phyloP scores from a whole-genome alignment of 2,888 invertebrate genomes.

The Standfussiana lucernea region DNA sequence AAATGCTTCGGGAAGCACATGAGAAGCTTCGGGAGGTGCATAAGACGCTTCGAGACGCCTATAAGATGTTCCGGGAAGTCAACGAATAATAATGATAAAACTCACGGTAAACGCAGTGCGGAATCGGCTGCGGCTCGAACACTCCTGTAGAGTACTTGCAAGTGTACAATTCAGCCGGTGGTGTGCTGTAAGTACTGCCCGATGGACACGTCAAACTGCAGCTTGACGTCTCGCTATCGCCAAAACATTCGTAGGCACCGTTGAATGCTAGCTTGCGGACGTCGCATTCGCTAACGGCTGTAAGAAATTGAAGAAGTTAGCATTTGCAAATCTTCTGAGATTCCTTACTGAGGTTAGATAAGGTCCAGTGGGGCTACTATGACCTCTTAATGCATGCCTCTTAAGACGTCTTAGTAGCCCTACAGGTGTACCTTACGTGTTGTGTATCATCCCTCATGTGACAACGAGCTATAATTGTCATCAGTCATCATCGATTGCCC shows the following conservation, averaged over 20 bases:
- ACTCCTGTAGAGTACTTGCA: slow-evolving; percentile 92
- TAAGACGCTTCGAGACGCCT: neutral
- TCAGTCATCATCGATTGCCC: neutral
- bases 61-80: neutral
- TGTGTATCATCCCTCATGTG: neutral
- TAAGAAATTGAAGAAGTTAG: neutral
- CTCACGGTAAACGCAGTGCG: slow-evolving; percentile 93
- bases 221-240: slow-evolving; percentile 90
- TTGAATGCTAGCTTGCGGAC: slow-evolving; percentile 93
- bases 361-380: no score
- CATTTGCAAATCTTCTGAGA: neutral
- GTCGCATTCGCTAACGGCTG: slow-evolving; percentile 91
- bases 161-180: slow-evolving; percentile 91
- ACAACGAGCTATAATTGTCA: neutral
- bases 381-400: no score
- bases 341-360: neutral
- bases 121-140: slow-evolving; percentile 93
- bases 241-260: slow-evolving; percentile 94
- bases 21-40: neutral
- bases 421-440: neutral
- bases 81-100: slow-evolving; percentile 34
- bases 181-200: slow-evolving; percentile 91
- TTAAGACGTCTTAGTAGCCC: no score
- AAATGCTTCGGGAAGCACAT: neutral
- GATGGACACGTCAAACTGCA: slow-evolving; percentile 93